Conservation (phyloP, 2,797 vertebrate species). For the Kryptolebias ocellatus region DNA sequence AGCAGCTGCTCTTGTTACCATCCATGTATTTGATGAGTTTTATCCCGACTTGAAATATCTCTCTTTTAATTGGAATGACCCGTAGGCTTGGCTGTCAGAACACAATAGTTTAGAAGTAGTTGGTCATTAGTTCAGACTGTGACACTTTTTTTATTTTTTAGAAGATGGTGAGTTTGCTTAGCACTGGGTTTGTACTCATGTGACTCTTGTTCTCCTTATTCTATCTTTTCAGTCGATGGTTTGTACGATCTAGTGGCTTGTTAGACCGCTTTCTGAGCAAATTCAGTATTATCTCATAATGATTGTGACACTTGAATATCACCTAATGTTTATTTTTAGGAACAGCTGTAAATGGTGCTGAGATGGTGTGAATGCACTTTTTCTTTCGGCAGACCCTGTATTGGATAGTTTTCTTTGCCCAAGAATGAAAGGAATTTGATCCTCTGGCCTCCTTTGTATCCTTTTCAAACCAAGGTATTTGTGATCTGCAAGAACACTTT, state of each 20-base stretch:
- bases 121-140: conserved; percentile 1
- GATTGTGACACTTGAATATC: neutral
- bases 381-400: conserved; percentile 10
- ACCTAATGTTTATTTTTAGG: conserved; percentile 24
- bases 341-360: conserved; percentile 24
- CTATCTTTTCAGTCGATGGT: conserved; percentile 1
- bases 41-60: conserved; percentile 19
- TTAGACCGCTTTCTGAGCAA: conserved; percentile 4
- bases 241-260: neutral
- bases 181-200: neutral
- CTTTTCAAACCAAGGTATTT: neutral
- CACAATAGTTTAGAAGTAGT: neutral
- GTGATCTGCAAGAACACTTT: neutral
- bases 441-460: neutral
- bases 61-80: conserved; percentile 23
- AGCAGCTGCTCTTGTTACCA: conserved; percentile 47
- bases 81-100: conserved; percentile 3
- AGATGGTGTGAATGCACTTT: conserved; percentile 25
- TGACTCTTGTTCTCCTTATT: neutral
- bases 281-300: neutral
- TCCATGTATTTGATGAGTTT: conserved; percentile 39
- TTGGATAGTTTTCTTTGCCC: conserved; percentile 10
- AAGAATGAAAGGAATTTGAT: conserved; percentile 12
- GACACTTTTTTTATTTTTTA: neutral
- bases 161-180: neutral